These are phyloP conservation scores for Scaptomyza hsui DNA, from an alignment of 1,140 invertebrate species.

Conservation along the genomic window DNA sequence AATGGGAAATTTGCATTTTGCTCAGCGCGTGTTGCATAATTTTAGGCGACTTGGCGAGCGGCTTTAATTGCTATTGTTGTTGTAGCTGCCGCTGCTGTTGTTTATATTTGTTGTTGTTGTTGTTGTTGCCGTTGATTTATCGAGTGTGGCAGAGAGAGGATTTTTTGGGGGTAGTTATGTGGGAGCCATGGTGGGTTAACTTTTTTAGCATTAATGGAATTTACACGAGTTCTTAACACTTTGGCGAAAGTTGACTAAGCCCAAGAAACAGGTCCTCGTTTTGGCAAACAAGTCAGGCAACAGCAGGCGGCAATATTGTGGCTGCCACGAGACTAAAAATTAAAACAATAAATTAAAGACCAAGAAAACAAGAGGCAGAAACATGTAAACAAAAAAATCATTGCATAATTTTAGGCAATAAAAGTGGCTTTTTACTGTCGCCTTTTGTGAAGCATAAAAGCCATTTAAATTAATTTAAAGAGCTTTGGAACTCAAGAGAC, in stretches of 20 bases:
- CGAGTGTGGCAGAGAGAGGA: conserved; percentile 43
- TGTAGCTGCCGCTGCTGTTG: conserved; percentile 39
- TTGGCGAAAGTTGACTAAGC: conserved; percentile 46
- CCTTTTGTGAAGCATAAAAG: conserved; percentile 44
- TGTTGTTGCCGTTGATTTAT: conserved; percentile 58
- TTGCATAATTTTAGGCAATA: conserved; percentile 61
- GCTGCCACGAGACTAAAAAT: conserved; percentile 65
- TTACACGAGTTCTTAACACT: conserved; percentile 79
- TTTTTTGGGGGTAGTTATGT: conserved; percentile 2
- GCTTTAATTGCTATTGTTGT: conserved; percentile 52
- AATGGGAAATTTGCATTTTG: conserved; percentile 67
- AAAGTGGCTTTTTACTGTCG: conserved; percentile 55
- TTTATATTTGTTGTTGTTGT: conserved; percentile 24
- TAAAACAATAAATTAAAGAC: conserved; percentile 75
- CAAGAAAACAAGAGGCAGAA: conserved; percentile 21
- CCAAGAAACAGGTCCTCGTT: conserved; percentile 8
- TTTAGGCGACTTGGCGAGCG: conserved; percentile 39
- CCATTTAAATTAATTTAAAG: conserved; percentile 54
- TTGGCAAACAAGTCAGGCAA: conserved; percentile 3
- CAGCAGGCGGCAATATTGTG: conserved; percentile 63
- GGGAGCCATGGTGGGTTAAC: conserved; percentile 14
- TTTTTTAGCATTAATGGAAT: conserved; percentile 70
- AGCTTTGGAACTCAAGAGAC: background rate
- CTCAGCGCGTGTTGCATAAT: conserved; percentile 72
- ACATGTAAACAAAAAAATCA: background rate